These are phyloP conservation scores for Gastrophryne carolinensis DNA, from an alignment of 2,797 vertebrate species.

Conservation along the genomic window DNA sequence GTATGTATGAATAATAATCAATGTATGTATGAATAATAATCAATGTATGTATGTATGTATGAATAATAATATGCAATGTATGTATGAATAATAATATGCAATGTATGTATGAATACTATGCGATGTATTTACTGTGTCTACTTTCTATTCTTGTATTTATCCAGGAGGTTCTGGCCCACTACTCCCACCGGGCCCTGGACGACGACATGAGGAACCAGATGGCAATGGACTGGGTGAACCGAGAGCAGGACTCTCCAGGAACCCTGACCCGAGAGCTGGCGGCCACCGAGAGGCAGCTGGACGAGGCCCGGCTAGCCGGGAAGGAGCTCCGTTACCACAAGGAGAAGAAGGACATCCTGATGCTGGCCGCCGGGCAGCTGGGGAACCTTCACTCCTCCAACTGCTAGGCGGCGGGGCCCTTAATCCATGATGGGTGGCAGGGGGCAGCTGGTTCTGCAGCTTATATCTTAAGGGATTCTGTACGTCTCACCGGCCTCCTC, in stretches of 20 bases:
- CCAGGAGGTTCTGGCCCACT: slow-evolving; percentile 96
- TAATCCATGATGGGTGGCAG: neutral
- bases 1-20: too few relatives aligned
- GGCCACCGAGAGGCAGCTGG: slow-evolving; percentile 86
- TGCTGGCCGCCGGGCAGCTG: slow-evolving; percentile 77
- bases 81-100: too few relatives aligned
- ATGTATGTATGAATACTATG: too few relatives aligned
- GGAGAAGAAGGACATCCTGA: slow-evolving; percentile 77
- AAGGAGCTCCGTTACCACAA: slow-evolving; percentile 93
- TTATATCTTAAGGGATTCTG: neutral
- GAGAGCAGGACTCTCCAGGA: slow-evolving; percentile 82
- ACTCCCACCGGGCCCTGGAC: slow-evolving; percentile 93
- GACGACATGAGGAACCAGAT: slow-evolving; percentile 96
- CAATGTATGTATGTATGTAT: too few relatives aligned
- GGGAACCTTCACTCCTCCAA: slow-evolving; percentile 75
- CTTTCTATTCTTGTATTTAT: neutral
- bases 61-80: too few relatives aligned
- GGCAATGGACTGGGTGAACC: slow-evolving; percentile 94
- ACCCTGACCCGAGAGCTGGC: slow-evolving; percentile 86
- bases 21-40: too few relatives aligned
- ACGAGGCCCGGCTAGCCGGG: slow-evolving; percentile 90
- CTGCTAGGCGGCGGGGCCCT: slow-evolving; percentile 62
- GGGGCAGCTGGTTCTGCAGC: neutral
- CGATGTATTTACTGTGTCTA: too few relatives aligned
- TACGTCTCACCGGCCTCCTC: neutral